Evolutionary conservation across 2,888 invertebrate species (phyloP).

Genomic region (Drosophila cognata): DNA sequence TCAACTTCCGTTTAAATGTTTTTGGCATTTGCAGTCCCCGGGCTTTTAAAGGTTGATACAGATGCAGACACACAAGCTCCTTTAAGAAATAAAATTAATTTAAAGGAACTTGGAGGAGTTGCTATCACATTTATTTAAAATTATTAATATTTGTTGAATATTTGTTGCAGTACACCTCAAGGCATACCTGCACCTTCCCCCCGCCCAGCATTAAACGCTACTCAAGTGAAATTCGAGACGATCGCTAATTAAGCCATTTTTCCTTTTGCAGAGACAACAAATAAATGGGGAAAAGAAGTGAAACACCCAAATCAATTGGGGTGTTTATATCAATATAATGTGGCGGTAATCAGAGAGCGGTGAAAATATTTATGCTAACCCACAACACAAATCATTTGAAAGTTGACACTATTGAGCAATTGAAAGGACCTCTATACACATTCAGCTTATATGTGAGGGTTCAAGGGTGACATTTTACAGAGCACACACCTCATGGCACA

Average conservation of each 20-base stretch:
- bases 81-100: background rate
- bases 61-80: background rate
- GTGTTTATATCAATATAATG: constrained; percentile 67
- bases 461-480: constrained; percentile 37
- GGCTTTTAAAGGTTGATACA: constrained; percentile 33
- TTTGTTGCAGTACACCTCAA: background rate
- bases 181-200: background rate
- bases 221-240: constrained; percentile 48
- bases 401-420: constrained; percentile 75
- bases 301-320: constrained; percentile 61
- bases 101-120: background rate
- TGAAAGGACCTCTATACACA: constrained; percentile 27
- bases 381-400: constrained; percentile 70
- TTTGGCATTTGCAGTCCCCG: constrained; percentile 48
- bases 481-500: constrained; percentile 35
- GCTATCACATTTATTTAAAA: background rate
- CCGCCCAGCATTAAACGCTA: background rate
- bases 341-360: constrained; percentile 68
- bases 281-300: constrained; percentile 27
- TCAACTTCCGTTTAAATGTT: constrained; percentile 38
- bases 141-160: background rate
- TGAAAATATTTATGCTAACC: constrained; percentile 57
- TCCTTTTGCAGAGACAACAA: constrained; percentile 27
- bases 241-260: constrained; percentile 69
- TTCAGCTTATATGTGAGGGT: background rate